A percentile compares a stretch with the other conserved stretches of the same genome.
Conservation (phyloP, 2,888 invertebrate genomes). For the Pristionchus japonicus region DNA sequence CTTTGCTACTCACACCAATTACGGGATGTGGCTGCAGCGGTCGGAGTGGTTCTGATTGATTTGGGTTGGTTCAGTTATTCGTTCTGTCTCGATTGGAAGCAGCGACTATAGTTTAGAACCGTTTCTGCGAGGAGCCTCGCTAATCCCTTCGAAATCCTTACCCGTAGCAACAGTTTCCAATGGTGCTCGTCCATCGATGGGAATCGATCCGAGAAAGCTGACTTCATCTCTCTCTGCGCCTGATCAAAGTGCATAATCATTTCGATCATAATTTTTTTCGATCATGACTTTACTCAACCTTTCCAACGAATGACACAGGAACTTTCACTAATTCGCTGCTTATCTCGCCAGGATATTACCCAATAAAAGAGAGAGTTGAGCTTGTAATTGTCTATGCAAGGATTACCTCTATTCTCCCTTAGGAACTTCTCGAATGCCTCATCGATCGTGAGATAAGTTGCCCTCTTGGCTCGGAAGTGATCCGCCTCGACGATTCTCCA, state of each 20-base stretch:
- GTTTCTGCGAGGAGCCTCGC: too few relatives aligned
- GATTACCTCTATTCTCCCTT: background rate
- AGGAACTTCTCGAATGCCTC: conserved; percentile 40
- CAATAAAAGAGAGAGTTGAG: too few relatives aligned
- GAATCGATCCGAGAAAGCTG: background rate
- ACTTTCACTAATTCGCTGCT: too few relatives aligned
- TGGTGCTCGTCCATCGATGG: background rate
- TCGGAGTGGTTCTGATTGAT: background rate
- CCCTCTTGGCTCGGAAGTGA: background rate
- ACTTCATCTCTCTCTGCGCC: background rate
- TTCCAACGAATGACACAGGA: too few relatives aligned
- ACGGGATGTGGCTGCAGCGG: background rate
- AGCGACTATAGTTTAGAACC: too few relatives aligned
- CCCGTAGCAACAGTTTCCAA: too few relatives aligned
- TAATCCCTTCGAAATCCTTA: too few relatives aligned
- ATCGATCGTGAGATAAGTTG: conserved; percentile 23
- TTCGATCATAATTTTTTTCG: background rate
- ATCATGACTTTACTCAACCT: background rate
- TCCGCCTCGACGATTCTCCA: conserved; percentile 30
- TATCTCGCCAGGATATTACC: too few relatives aligned
- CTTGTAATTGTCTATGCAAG: background rate
- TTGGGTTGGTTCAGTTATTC: too few relatives aligned
- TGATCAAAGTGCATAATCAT: background rate
- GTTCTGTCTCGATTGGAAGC: too few relatives aligned
- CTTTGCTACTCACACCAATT: background rate